Evolutionary conservation across 2,797 vertebrate genomes (phyloP), one percentile per base, ranked within the genome.

Genomic region (Notolabrus celidotus): DNA sequence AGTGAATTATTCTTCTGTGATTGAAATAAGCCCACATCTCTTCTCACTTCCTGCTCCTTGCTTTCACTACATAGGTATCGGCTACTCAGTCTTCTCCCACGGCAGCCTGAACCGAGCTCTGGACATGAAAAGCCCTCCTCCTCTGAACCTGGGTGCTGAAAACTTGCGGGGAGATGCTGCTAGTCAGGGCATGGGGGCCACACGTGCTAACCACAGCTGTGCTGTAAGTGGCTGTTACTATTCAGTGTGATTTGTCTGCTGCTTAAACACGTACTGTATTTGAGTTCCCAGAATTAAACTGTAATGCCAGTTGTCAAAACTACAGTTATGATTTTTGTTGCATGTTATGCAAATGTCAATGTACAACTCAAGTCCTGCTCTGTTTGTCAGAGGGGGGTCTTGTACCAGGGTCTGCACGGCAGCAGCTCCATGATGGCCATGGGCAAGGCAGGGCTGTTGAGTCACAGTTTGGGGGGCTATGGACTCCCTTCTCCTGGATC

Each of bases 51-150:
- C 88, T 42, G 55, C 85, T 82, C 34, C 57, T 84, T 36, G 81
- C 38, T 85, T 42, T 80, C 53, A 29, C 81, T 77, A 4, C 4
- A 11, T 80, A 96, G 97, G 95, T 63, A 89, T 96, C 1, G 86
- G 94, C 74, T 96, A 96, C 88, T 94, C 96, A 0, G 84, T 97
- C 80, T 95, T 97, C 90, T 92, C 96, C 0, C 82, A 95, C 0
- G 82, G 93, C 73, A 93, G 92, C 89, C 92, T 97, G 58, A 94
- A 88, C 69, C 89, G 94, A 60, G 80, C 91, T 8, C 74, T 96
- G 92, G 89, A 95, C 66, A 94, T 94, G 93, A 98, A 95, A 85
- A 96, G 92, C 0, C 93, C 96, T 0, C 94, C 96, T 0, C 94
- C 95, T 0, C 84, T 96, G 71, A 94, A 90, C 79, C 83, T 95